phyloP scores from a whole-genome alignment of 2,888 invertebrate species.

The Augochlorella aurata region DNA sequence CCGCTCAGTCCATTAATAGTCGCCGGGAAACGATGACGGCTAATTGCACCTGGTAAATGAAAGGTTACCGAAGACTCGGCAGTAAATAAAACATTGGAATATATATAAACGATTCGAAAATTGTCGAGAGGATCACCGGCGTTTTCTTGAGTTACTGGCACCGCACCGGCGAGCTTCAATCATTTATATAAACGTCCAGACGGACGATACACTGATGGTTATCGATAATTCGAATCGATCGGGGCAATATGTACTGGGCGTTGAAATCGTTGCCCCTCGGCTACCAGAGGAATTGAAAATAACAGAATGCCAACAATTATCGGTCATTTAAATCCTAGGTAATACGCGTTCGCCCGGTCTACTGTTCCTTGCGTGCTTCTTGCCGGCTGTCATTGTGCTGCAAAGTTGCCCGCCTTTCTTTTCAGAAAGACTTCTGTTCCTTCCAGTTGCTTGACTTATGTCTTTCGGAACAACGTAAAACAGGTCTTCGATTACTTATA shows the following conservation, averaged over 20 bases:
- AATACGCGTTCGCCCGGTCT: background rate
- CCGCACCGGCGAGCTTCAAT: slow-evolving; percentile 34
- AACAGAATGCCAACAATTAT: background rate
- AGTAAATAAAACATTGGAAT: slow-evolving; percentile 43
- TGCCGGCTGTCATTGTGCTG: background rate
- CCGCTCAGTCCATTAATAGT: slow-evolving; percentile 38
- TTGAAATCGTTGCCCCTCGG: background rate
- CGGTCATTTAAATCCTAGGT: slow-evolving; percentile 1
- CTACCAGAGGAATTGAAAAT: background rate
- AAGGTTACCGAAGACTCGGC: slow-evolving; percentile 33
- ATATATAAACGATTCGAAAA: slow-evolving; percentile 36
- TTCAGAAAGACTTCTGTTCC: no score
- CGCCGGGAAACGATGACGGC: slow-evolving; percentile 49
- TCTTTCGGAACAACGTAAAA: no score
- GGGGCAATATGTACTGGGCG: background rate
- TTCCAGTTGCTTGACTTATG: no score
- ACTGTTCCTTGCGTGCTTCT: background rate
- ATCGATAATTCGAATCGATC: slow-evolving; percentile 18
- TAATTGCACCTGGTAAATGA: slow-evolving; percentile 38
- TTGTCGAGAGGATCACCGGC: slow-evolving; percentile 35
- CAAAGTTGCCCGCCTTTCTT: background rate
- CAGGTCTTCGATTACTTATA: no score
- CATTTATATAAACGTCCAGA: slow-evolving; percentile 38
- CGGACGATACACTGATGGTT: slow-evolving; percentile 17
- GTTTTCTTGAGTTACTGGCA: slow-evolving; percentile 38